Base-by-base conservation (phyloP, 2,113 vertebrate genomes). In the Salvator merianae region DNA sequence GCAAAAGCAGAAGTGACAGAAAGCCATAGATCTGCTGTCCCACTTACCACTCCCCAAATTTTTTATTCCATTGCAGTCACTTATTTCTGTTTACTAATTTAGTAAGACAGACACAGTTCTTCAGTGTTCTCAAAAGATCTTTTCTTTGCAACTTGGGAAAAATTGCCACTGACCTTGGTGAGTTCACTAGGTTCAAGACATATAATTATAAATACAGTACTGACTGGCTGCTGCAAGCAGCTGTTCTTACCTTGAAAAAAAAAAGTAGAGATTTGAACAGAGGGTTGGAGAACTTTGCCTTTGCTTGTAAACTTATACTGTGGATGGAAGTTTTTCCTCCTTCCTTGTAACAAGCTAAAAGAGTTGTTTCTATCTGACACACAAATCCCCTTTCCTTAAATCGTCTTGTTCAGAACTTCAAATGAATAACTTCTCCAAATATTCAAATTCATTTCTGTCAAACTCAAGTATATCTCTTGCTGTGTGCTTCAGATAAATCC, bases 271-370 rank as follows among this genome's bases (percentile, higher is more conserved):
- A 79, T 50, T 71, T 70, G 65, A 69, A 70, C 50, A 73, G 83
- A 72, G 59, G 5, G 38, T 65, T 73, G 77, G 40, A 79, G 77
- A 79, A 73, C 69, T 65, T 79, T 73, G 55, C 55, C 68, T 85
- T 50, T 79, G 40, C 83, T 85, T 79, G 77, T 85, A 85, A 85
- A 85, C 69, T 63, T 84, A 47, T 72, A 79, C 55, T 59, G 55
- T 59, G 55, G 79, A 71, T 34, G 38, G 14, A 63, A 47, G 20
- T 7, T 50, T 47, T 65, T 22, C 70, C 68, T 2, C 20, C 7
- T 79, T 78, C 38, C 66, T 72, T 63, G 50, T 72, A 63, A 78
- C n/a, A 84, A 78, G n/a, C 43, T 47, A 36, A 71, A 28, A 62
- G 38, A 73, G 68, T 20, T 73, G 24, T 28, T 62, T 14, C 76